phyloP scores from a whole-genome alignment of 1,140 invertebrate genomes.

The Neuroterus valhalla region DNA sequence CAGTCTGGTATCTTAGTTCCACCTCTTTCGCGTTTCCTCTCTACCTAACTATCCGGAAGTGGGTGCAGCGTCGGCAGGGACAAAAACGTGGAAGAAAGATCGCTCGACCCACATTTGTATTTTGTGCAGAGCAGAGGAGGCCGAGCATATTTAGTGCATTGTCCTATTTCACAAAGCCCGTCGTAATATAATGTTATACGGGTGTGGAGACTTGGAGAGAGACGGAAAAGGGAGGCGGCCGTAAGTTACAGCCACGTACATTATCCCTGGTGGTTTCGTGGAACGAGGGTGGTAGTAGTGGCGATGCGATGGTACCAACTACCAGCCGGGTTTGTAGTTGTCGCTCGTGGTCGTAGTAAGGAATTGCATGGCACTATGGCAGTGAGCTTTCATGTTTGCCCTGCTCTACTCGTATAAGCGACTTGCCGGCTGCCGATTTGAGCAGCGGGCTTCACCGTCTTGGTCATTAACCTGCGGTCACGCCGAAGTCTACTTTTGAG shows the following conservation, averaged over 20 bases:
- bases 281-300: constrained; percentile 52
- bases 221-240: constrained; percentile 36
- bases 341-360: constrained; percentile 53
- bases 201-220: constrained; percentile 36
- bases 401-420: constrained; percentile 43
- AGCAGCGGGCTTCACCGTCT: constrained; percentile 40
- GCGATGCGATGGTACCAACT: constrained; percentile 49
- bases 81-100: constrained; percentile 50
- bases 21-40: constrained; percentile 8
- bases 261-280: constrained; percentile 60
- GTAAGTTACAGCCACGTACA: constrained; percentile 62
- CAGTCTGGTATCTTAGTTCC: too few species aligned
- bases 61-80: constrained; percentile 41
- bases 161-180: constrained; percentile 62
- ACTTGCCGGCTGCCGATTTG: constrained; percentile 20
- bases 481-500: constrained; percentile 21
- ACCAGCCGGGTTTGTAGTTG: constrained; percentile 47
- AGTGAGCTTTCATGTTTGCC: constrained; percentile 46
- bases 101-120: constrained; percentile 48
- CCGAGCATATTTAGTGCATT: constrained; percentile 63
- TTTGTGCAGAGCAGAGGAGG: constrained; percentile 40
- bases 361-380: constrained; percentile 49
- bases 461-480: constrained; percentile 48
- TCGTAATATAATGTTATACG: constrained; percentile 60
- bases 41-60: constrained; percentile 31